These are phyloP conservation scores for Acanthiza pusilla DNA, from an alignment of 2,797 vertebrate species.

Conservation along the genomic window DNA sequence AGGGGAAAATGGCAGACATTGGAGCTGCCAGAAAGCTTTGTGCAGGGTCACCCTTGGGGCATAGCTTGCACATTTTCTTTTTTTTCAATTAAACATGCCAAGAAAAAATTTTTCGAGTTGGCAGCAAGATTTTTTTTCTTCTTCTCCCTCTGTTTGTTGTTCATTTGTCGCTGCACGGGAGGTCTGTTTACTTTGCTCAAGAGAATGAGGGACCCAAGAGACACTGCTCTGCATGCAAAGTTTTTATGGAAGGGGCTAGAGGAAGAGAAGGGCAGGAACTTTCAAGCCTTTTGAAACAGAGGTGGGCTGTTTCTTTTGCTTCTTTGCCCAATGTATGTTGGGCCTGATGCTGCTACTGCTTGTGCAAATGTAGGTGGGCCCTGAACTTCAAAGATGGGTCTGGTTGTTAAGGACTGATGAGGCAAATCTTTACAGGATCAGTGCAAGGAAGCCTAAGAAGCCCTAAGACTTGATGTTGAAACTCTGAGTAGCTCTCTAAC, in stretches of 20 bases:
- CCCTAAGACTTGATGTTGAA: background rate
- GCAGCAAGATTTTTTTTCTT: slow-evolving; percentile 1
- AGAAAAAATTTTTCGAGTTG: background rate
- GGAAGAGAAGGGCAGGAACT: slow-evolving; percentile 11
- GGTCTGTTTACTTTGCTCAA: slow-evolving; percentile 61
- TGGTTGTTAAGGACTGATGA: background rate
- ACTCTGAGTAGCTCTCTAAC: background rate
- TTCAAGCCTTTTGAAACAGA: slow-evolving; percentile 34
- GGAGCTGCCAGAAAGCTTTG: slow-evolving; percentile 10
- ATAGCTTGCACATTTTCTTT: background rate
- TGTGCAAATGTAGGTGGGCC: background rate
- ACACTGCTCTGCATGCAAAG: slow-evolving; percentile 20
- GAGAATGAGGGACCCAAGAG: slow-evolving; percentile 39
- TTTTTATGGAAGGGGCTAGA: slow-evolving; percentile 43
- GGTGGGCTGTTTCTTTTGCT: background rate
- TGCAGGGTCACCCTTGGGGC: slow-evolving; percentile 12
- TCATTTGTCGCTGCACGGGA: slow-evolving; percentile 27
- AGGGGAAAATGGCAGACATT: background rate
- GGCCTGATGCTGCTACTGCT: background rate
- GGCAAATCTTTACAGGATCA: background rate
- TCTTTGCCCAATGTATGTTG: background rate
- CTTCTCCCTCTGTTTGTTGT: slow-evolving; percentile 46
- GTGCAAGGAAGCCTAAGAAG: background rate
- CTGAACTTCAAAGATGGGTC: background rate
- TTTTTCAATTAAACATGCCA: background rate